Evolutionary conservation across 2,888 invertebrate species (phyloP), one percentile per base, ranked within the genome.

Genomic region (Endomychus coccineus): DNA sequence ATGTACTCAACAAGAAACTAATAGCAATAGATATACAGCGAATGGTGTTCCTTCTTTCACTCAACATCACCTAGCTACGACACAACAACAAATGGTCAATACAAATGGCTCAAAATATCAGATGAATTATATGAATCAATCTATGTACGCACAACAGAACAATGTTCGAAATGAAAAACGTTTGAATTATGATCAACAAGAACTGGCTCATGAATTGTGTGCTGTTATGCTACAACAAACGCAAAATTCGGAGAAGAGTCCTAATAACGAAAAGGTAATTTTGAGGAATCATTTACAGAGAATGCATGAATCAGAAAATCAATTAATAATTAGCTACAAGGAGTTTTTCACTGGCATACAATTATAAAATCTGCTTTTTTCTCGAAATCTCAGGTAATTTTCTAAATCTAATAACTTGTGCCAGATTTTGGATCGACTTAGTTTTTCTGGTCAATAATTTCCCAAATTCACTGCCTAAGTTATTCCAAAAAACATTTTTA

Each of bases 41-140:
- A 66, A 66, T 47, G 64, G 65, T 46, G 69, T 74, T 58, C 74
- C 74, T 41, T 62, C 64, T 4, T 67, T 66, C 45, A 63, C 64
- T 1, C 67, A 67, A 51, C 66, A 66, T 41, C 65, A 66, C 46
- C 62, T 62, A 33, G 55, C 59, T 7, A 51, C 58, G 13, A 61
- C 63, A 45, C 55, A 55, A 36, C 51, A 45, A 43, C 56, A 58
- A 42, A 48, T 56, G 35, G 53, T 50, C 31, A 52, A 57, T 37
- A 46, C 56, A 33, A 55, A 56, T 39, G 50, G 48, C 23, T 47
- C 49, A 13, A 61, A 62, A 39, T 62, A 60, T 36, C 59, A 57
- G 27, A 44, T 45, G 28, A 47, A 47, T 36, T 61, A 64, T 39
- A 51, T 62, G 29, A 62, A 61, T 36, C 64, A 61, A 44, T n/a